Percentiles rank a stretch among this genome's conserved stretches.
phyloP scores from a whole-genome alignment of 2,113 vertebrate species.

The Monopterus albus region DNA sequence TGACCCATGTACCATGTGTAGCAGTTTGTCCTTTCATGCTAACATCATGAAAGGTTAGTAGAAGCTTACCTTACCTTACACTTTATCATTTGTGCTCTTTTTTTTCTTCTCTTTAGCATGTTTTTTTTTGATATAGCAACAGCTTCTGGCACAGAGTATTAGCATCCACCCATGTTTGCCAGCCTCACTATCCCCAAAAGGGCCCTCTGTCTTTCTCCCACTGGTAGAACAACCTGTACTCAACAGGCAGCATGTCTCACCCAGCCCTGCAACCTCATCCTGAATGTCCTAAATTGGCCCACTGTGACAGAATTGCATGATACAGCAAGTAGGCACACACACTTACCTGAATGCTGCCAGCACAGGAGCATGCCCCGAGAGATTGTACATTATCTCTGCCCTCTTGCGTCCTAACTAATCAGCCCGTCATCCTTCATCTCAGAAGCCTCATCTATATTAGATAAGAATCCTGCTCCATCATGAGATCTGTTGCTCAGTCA shows the following conservation, averaged over 20 bases:
- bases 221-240: slow-evolving; percentile 34
- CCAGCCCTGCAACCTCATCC: slow-evolving; percentile 11
- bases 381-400: slow-evolving; percentile 8
- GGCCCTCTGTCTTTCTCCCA: slow-evolving; percentile 15
- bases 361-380: neutral
- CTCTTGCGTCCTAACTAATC: slow-evolving; percentile 44
- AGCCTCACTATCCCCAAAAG: slow-evolving; percentile 14
- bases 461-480: slow-evolving; percentile 65
- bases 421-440: slow-evolving; percentile 34
- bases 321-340: slow-evolving; percentile 21
- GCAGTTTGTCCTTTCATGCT: neutral
- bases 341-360: slow-evolving; percentile 18
- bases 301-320: slow-evolving; percentile 23
- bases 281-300: slow-evolving; percentile 9
- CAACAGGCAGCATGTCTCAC: slow-evolving; percentile 9
- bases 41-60: too few relatives aligned
- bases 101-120: neutral
- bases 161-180: slow-evolving; percentile 2
- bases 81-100: neutral
- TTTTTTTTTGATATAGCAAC: neutral
- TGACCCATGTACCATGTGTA: neutral
- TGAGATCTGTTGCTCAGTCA: slow-evolving; percentile 47
- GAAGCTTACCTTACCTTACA: neutral
- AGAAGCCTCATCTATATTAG: slow-evolving; percentile 41
- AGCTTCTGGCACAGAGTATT: neutral